Evolutionary conservation across 2,888 invertebrate genomes (phyloP).

Genomic region (Yponomeuta evonymella): DNA sequence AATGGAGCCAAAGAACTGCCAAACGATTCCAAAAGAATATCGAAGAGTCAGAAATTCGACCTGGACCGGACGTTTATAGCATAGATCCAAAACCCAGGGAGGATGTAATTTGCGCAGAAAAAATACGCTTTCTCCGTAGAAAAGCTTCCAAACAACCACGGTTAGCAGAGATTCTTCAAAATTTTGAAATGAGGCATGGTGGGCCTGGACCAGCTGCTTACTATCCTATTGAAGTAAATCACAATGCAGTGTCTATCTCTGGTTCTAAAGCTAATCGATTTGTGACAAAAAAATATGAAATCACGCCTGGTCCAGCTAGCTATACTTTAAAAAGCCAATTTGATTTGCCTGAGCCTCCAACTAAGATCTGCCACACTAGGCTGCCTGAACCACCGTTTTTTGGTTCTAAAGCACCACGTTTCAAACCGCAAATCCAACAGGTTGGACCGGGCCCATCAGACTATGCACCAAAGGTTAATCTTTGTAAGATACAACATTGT

Average conservation of each 20-base stretch:
- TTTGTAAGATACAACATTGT: slow-evolving; percentile 37
- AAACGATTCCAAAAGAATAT: slow-evolving; percentile 28
- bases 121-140: slow-evolving; percentile 40
- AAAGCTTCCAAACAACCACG: slow-evolving; percentile 51
- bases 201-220: slow-evolving; percentile 53
- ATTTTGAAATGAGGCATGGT: slow-evolving; percentile 40
- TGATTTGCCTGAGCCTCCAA: slow-evolving; percentile 34
- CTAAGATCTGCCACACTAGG: slow-evolving; percentile 35
- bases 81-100: slow-evolving; percentile 31
- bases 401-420: slow-evolving; percentile 47
- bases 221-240: slow-evolving; percentile 37
- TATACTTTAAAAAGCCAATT: slow-evolving; percentile 49
- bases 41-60: slow-evolving; percentile 27
- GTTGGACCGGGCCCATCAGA: slow-evolving; percentile 49
- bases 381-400: slow-evolving; percentile 46
- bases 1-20: slow-evolving; percentile 57
- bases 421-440: slow-evolving; percentile 36
- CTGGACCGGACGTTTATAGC: slow-evolving; percentile 55
- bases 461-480: slow-evolving; percentile 33
- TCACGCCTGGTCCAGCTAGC: slow-evolving; percentile 48
- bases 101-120: slow-evolving; percentile 44
- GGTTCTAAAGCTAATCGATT: slow-evolving; percentile 50
- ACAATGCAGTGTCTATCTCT: slow-evolving; percentile 32
- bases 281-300: slow-evolving; percentile 26
- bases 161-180: slow-evolving; percentile 53